These are phyloP conservation scores for Troglohyphantes excavatus DNA, from an alignment of 2,888 invertebrate species.

Conservation along the genomic window DNA sequence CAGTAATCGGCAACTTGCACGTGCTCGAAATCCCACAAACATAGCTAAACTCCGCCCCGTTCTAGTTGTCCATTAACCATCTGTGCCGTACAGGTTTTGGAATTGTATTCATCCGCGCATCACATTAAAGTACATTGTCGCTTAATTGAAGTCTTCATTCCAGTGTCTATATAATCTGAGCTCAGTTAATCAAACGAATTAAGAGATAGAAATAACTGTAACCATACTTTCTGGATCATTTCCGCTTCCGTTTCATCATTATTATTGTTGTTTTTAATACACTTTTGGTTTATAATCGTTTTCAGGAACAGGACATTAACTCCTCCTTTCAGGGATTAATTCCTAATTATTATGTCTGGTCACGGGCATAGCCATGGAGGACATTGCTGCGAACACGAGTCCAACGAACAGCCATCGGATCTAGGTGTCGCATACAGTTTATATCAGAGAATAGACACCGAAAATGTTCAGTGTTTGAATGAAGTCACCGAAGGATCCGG, in stretches of 20 bases:
- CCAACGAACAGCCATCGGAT: slow-evolving; percentile 65
- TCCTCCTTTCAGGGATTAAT: neutral
- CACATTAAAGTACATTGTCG: too few relatives aligned
- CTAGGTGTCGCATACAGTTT: slow-evolving; percentile 91
- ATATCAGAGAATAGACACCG: slow-evolving; percentile 93
- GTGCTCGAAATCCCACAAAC: too few relatives aligned
- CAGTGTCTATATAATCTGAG: too few relatives aligned
- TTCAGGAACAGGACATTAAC: neutral
- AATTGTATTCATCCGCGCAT: too few relatives aligned
- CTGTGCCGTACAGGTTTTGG: too few relatives aligned
- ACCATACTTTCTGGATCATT: too few relatives aligned
- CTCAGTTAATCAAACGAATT: too few relatives aligned
- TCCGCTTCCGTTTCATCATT: slow-evolving; percentile 15
- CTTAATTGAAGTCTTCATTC: too few relatives aligned
- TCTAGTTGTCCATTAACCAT: too few relatives aligned
- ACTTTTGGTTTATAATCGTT: neutral
- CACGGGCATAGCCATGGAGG: slow-evolving; percentile 69
- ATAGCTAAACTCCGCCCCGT: too few relatives aligned
- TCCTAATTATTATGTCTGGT: slow-evolving; percentile 52
- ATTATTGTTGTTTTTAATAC: neutral
- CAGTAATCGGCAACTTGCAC: too few relatives aligned
- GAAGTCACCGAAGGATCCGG: slow-evolving; percentile 93
- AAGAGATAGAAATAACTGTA: too few relatives aligned
- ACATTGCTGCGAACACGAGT: slow-evolving; percentile 66
- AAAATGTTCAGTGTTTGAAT: slow-evolving; percentile 94